A percentile compares a stretch with the other conserved stretches of the same genome.
Conservation (phyloP, 2,797 vertebrate genomes). For the Pagetopsis macropterus region DNA sequence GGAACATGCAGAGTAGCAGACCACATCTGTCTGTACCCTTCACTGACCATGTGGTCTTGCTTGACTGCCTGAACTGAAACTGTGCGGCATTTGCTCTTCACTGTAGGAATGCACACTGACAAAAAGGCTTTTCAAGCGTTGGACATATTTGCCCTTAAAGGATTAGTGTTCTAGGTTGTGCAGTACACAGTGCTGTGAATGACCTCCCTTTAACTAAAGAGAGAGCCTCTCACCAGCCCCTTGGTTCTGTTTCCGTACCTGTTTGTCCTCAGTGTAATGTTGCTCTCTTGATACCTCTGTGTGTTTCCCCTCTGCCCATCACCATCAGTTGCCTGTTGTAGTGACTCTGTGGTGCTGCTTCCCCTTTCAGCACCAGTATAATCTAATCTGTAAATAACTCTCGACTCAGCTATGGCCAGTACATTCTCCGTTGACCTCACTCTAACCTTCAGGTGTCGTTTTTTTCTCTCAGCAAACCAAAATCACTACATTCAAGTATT, state of each 20-base stretch:
- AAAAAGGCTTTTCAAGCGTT: slow-evolving; percentile 37
- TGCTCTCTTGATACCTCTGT: slow-evolving; percentile 81
- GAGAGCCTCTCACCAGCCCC: slow-evolving; percentile 63
- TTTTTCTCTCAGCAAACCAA: slow-evolving; percentile 81
- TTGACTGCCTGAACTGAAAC: slow-evolving; percentile 42
- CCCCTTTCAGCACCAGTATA: slow-evolving; percentile 78
- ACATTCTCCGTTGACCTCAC: slow-evolving; percentile 83
- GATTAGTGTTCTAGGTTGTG: slow-evolving; percentile 53
- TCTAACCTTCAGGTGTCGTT: slow-evolving; percentile 82
- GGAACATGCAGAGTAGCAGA: slow-evolving; percentile 26
- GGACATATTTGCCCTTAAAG: slow-evolving; percentile 54
- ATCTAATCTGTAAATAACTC: slow-evolving; percentile 84
- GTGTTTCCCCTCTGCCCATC: slow-evolving; percentile 80
- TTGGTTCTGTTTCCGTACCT: slow-evolving; percentile 60
- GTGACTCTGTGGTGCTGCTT: slow-evolving; percentile 84
- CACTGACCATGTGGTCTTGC: slow-evolving; percentile 43
- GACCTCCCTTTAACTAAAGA: slow-evolving; percentile 62
- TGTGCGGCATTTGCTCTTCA: slow-evolving; percentile 31
- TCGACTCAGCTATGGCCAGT: slow-evolving; percentile 86
- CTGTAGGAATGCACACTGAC: slow-evolving; percentile 31
- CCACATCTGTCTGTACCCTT: slow-evolving; percentile 39
- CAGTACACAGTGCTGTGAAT: slow-evolving; percentile 54
- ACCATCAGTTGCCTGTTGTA: slow-evolving; percentile 87
- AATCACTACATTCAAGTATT: slow-evolving; percentile 96
- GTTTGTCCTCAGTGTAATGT: slow-evolving; percentile 77